Conservation (phyloP, 1,140 invertebrate genomes). For the Oedothorax gibbosus region DNA sequence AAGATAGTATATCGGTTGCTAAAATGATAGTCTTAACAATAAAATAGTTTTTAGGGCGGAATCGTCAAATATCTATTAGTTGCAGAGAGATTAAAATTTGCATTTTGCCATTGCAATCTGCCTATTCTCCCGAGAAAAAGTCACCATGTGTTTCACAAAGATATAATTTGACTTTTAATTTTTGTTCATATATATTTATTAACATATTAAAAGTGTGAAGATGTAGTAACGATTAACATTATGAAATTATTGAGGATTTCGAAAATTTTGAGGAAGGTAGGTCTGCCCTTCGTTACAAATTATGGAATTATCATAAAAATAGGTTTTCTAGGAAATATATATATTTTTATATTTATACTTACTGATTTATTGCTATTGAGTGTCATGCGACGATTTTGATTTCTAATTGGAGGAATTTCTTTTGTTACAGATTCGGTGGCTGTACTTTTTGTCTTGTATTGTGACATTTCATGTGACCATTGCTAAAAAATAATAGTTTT, state of each 20-base stretch:
- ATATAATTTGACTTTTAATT: no score
- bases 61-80: no score
- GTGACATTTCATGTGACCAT: conserved; percentile 3
- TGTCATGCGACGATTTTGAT: not conserved
- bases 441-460: not conserved
- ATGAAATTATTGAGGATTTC: not conserved
- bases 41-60: no score
- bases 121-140: no score
- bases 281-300: not conserved
- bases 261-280: not conserved
- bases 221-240: not conserved
- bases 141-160: no score
- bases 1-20: no score
- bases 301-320: not conserved
- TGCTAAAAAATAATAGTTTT: not conserved
- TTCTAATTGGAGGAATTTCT: conserved; percentile 13
- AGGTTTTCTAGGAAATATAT: not conserved
- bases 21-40: no score
- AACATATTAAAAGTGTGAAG: no score
- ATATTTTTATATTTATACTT: not conserved
- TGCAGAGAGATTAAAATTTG: no score
- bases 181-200: no score
- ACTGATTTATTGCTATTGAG: not conserved
- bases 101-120: no score
- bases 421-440: not conserved